Evolutionary conservation across 2,888 invertebrate genomes (phyloP).

Genomic region (Ditylenchus weischeri): DNA sequence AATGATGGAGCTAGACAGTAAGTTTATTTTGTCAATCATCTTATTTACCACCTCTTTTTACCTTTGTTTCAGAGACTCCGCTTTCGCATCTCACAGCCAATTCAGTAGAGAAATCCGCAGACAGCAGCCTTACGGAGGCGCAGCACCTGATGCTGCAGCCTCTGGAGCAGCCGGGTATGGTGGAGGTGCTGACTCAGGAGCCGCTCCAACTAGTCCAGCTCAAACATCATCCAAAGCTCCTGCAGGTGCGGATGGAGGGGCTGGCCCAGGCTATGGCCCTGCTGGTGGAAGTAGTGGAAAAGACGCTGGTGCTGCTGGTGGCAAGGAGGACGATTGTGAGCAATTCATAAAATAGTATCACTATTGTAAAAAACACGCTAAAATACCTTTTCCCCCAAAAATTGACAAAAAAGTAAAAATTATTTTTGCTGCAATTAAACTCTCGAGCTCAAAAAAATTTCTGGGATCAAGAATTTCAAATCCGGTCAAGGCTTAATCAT

Average conservation of each 20-base stretch:
- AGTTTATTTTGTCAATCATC: constrained; percentile 8
- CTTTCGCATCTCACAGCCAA: constrained; percentile 23
- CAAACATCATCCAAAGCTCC: background rate
- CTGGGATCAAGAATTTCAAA: too few species aligned
- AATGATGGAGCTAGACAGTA: constrained; percentile 23
- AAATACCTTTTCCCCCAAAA: too few species aligned
- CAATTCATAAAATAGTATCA: constrained; percentile 7
- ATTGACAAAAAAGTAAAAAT: too few species aligned
- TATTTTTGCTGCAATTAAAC: too few species aligned
- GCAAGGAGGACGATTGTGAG: constrained; percentile 9
- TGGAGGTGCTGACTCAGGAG: constrained; percentile 16
- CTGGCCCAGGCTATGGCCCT: constrained; percentile 1
- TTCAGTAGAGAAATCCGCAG: constrained; percentile 37
- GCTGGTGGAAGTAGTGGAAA: constrained; percentile 7
- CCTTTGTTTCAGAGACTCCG: background rate
- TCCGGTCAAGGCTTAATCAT: too few species aligned
- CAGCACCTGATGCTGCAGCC: constrained; percentile 13
- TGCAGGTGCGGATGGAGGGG: constrained; percentile 15
- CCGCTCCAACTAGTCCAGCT: constrained; percentile 23
- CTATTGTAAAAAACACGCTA: too few species aligned
- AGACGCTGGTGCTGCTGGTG: constrained; percentile 17
- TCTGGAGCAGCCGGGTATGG: constrained; percentile 18
- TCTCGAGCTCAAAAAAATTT: too few species aligned
- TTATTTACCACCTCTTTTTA: background rate
- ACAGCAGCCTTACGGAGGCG: constrained; percentile 35